These are phyloP conservation scores for Falco naumanni DNA, from an alignment of 2,797 vertebrate genomes.

Conservation along the genomic window DNA sequence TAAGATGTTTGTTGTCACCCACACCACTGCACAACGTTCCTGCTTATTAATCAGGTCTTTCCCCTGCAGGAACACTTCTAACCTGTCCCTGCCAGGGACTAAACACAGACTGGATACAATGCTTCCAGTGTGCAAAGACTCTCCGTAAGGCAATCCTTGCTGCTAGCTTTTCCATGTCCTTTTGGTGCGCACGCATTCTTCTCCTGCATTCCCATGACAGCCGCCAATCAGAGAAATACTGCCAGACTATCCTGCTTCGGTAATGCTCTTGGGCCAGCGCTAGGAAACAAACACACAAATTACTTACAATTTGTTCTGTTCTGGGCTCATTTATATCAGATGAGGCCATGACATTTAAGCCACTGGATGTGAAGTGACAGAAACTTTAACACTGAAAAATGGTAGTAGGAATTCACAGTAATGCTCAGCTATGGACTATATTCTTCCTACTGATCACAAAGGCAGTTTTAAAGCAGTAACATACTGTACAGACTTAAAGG, in stretches of 20 bases:
- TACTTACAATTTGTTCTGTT: background rate
- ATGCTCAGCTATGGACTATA: background rate
- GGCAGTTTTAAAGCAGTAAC: background rate
- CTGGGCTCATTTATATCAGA: background rate
- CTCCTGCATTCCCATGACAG: conserved; percentile 63
- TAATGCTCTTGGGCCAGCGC: conserved; percentile 74
- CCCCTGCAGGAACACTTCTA: accelerated
- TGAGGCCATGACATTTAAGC: background rate
- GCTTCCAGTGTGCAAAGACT: conserved; percentile 81
- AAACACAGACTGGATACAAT: conserved; percentile 84
- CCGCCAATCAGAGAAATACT: conserved; percentile 81
- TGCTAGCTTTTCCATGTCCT: conserved; percentile 68
- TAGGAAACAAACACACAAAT: conserved; percentile 57
- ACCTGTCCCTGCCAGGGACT: background rate
- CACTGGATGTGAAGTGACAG: background rate
- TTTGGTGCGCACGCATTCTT: conserved; percentile 48
- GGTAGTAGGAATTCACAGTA: background rate
- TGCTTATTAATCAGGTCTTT: background rate
- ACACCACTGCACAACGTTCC: accelerated
- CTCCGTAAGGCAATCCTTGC: conserved; percentile 64
- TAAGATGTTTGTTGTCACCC: background rate
- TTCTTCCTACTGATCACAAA: background rate
- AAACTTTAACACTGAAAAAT: background rate
- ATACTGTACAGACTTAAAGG: background rate
- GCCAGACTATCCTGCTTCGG: conserved; percentile 16